Conservation (phyloP, 2,797 vertebrate genomes). For the Manis crassicaudata region DNA sequence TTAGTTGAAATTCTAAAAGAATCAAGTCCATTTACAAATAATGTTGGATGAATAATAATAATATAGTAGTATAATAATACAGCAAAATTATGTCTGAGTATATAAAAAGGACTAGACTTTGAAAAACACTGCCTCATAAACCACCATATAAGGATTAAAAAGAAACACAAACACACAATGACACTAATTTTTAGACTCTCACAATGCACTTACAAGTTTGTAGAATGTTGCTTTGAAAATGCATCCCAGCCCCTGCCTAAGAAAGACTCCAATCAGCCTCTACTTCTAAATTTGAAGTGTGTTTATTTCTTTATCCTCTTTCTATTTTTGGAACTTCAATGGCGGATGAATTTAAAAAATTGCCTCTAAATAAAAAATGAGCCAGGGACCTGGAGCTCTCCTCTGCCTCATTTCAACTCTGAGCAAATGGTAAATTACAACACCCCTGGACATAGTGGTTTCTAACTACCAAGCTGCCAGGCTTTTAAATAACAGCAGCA, state of each 20-base stretch:
- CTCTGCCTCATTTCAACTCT: slow-evolving; percentile 65
- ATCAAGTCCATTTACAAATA: slow-evolving; percentile 2
- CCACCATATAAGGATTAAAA: not conserved
- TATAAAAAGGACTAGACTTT: not conserved
- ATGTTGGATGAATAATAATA: not conserved
- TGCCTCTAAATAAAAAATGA: slow-evolving; percentile 77
- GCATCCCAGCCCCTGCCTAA: not conserved
- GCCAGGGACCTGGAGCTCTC: slow-evolving; percentile 40
- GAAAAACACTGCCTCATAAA: not conserved
- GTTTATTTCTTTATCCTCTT: slow-evolving; percentile 64
- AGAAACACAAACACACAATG: not conserved
- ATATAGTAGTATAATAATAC: not conserved
- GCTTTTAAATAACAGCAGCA: slow-evolving; percentile 72
- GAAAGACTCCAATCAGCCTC: not conserved
- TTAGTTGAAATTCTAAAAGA: slow-evolving; percentile 36
- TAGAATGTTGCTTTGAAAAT: slow-evolving; percentile 37
- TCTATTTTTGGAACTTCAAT: slow-evolving; percentile 74
- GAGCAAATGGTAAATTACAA: slow-evolving; percentile 62
- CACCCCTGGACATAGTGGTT: slow-evolving; percentile 45
- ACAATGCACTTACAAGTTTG: not conserved
- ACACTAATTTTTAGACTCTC: slow-evolving; percentile 35
- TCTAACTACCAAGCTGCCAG: slow-evolving; percentile 62
- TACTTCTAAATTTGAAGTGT: slow-evolving; percentile 50
- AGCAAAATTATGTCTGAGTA: not conserved
- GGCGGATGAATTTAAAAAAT: slow-evolving; percentile 66